Evolutionary conservation across 2,113 vertebrate genomes (phyloP), one percentile per base, ranked within the genome.

Genomic region (Catharus minimus): DNA sequence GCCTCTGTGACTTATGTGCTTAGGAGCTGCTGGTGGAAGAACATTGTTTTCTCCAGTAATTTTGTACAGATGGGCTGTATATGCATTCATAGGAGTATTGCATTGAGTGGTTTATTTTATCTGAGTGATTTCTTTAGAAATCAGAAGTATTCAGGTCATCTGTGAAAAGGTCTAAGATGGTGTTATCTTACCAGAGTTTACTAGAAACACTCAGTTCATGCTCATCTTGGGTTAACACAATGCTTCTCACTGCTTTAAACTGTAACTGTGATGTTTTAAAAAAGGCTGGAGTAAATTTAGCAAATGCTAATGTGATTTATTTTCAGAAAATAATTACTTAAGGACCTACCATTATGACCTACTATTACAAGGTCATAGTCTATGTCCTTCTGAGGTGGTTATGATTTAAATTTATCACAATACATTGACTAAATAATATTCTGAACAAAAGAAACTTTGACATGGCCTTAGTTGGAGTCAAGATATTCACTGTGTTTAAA

Each of bases 321-420:
- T 89, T 95, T 91, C 50, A 87, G 81, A 89, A 92, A 82, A 81
- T 33, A 84, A 68, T 89, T 93, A 78, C 66, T 92, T 79, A 67
- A 68, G 74, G 55, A 85, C 74, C 39, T 79, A 53, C 69, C 22
- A 57, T 39, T 39, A 68, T 78, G 55, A 85, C 74, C 39, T 79
- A 53, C 69, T 20, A 57, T 79, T 65, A 38, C 43, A 72, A 55
- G 41, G 57, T 60, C 57, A 60, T 66, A 50, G 47, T 68, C 41
- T 33, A 3, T 49, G 66, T 53, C 49, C 39, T 92, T 84, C 33
- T 55, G 71, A 72, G 69, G 41, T 57, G 84, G 18, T 71, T 82
- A 30, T 53, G 46, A 65, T 57, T 94, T 64, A 82, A 82, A 73
- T 91, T 87, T 84, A 38, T 79, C 62, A 65, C 38, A 62, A 24